Percentiles rank a stretch among this genome's conserved stretches.
Conservation (phyloP, 2,113 vertebrate species). For the Tragelaphus scriptus region DNA sequence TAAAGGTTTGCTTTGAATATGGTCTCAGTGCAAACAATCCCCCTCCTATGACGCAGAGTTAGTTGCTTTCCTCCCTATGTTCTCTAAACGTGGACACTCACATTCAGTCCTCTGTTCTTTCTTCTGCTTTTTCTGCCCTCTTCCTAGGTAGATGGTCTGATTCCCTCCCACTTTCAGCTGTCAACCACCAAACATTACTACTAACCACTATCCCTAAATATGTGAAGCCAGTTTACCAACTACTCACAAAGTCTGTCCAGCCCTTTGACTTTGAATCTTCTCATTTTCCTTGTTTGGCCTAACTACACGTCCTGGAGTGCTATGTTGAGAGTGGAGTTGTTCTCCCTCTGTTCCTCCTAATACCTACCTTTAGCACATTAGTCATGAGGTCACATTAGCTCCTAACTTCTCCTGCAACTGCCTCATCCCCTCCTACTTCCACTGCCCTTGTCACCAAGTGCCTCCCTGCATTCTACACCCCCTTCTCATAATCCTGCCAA, state of each 20-base stretch:
- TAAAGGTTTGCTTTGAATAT: slow-evolving; percentile 4
- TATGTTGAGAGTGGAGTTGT: neutral
- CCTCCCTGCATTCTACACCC: neutral
- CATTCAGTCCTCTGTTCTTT: neutral
- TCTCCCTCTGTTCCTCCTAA: neutral
- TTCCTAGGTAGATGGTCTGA: neutral
- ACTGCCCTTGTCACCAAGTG: neutral
- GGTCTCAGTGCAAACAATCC: neutral
- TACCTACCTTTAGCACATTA: neutral
- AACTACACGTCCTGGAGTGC: neutral
- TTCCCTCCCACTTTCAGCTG: neutral
- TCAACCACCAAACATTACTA: neutral
- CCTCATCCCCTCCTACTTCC: neutral
- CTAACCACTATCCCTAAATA: neutral
- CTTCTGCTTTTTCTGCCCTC: neutral
- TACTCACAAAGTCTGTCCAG: neutral
- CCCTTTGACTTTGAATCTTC: neutral
- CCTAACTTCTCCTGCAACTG: neutral
- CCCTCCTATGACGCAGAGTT: neutral
- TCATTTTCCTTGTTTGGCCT: neutral
- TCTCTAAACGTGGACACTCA: neutral
- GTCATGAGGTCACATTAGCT: neutral
- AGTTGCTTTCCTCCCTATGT: neutral
- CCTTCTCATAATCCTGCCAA: neutral
- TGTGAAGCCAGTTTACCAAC: neutral